These are phyloP conservation scores for Anoplophora glabripennis DNA, from an alignment of 1,140 invertebrate genomes.

Conservation along the genomic window DNA sequence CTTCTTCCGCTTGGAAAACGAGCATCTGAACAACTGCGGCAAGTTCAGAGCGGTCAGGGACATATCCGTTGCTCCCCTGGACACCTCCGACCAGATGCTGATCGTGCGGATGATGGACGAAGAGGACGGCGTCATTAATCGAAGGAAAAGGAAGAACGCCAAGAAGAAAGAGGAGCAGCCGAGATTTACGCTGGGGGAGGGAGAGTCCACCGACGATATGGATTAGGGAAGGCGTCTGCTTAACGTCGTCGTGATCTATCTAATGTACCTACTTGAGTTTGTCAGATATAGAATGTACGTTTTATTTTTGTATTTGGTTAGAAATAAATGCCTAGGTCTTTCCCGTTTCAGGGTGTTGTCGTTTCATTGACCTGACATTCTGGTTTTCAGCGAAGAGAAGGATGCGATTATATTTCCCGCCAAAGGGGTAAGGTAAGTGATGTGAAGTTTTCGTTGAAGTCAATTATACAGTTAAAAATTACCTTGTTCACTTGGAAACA, in stretches of 20 bases:
- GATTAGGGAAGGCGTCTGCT: conserved; percentile 23
- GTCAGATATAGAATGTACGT: too few species aligned
- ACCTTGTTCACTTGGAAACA: too few species aligned
- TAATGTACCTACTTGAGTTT: too few species aligned
- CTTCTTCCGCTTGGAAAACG: conserved; percentile 99
- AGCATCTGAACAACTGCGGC: conserved; percentile 99
- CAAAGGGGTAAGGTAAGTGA: too few species aligned
- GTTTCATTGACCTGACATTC: too few species aligned
- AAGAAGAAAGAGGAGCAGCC: conserved; percentile 45
- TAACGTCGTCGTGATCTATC: background rate
- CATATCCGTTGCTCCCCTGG: conserved; percentile 95
- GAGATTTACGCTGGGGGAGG: conserved; percentile 47
- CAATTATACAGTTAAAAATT: too few species aligned
- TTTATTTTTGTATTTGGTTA: too few species aligned
- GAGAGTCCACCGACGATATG: conserved; percentile 50
- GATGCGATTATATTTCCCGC: too few species aligned
- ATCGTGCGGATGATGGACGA: conserved; percentile 97
- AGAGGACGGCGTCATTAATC: conserved; percentile 79
- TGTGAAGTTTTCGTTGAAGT: too few species aligned
- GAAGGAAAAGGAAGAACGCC: conserved; percentile 56
- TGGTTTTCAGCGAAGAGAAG: too few species aligned
- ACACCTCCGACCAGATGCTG: conserved; percentile 86
- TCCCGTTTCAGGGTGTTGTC: too few species aligned
- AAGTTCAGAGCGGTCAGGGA: conserved; percentile 98
- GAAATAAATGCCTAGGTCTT: too few species aligned